Conservation (phyloP, 2,797 vertebrate species). For the Sciaenops ocellatus region DNA sequence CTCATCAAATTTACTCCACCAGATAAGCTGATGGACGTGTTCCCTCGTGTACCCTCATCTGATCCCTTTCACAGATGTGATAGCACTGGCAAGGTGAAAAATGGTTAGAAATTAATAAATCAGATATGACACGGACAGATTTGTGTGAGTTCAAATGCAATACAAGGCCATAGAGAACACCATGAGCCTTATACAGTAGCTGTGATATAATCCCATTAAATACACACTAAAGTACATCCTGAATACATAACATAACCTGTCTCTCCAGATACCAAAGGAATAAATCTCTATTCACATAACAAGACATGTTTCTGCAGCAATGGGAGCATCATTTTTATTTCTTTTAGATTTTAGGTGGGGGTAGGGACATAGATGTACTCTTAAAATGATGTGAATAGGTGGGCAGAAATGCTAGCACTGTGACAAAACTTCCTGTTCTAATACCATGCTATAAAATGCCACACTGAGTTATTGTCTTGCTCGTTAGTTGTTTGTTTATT, state of each 20-base stretch:
- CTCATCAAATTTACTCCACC: slow-evolving; percentile 59
- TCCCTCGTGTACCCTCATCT: slow-evolving; percentile 26
- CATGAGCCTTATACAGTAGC: slow-evolving; percentile 2
- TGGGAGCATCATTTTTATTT: slow-evolving; percentile 4
- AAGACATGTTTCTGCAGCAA: slow-evolving; percentile 5
- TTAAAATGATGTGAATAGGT: slow-evolving; percentile 15
- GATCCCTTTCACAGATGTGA: slow-evolving; percentile 52
- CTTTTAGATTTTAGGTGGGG: slow-evolving; percentile 2
- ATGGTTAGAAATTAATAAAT: slow-evolving; percentile 46
- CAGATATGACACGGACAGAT: slow-evolving; percentile 47
- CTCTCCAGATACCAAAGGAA: slow-evolving; percentile 12
- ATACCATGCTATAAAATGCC: slow-evolving; percentile 3
- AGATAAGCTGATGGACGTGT: slow-evolving; percentile 59
- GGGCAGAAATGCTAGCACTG: neutral
- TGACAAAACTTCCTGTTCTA: slow-evolving; percentile 6
- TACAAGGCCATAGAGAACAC: slow-evolving; percentile 23
- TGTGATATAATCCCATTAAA: slow-evolving; percentile 32
- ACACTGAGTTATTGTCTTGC: slow-evolving; percentile 13
- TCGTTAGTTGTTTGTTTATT: slow-evolving; percentile 18
- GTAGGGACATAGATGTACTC: slow-evolving; percentile 5
- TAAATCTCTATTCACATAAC: slow-evolving; percentile 21
- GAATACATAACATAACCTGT: slow-evolving; percentile 17
- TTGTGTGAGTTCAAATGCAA: slow-evolving; percentile 46
- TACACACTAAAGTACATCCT: slow-evolving; percentile 12
- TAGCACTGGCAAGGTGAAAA: slow-evolving; percentile 49